Base-by-base conservation (phyloP, 2,113 vertebrate species). In the Semnornis frantzii region DNA sequence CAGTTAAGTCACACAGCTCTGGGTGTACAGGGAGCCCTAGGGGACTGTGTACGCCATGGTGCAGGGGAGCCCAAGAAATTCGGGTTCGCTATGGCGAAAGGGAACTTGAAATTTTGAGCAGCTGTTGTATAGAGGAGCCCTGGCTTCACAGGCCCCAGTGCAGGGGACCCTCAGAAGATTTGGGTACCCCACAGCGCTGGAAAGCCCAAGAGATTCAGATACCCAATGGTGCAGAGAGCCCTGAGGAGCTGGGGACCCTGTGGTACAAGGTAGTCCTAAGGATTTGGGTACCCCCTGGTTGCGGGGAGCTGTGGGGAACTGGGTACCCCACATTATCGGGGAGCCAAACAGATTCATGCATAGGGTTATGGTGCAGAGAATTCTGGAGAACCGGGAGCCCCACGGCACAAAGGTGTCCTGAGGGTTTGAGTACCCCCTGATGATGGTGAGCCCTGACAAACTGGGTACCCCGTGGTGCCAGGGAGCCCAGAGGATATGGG, bases 1-100 rank as follows among this genome's bases (percentile, higher is more conserved):
- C 5, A 1, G 6, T 10, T 0, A 2, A n/a, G 25, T 28, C 58
- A 4, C 0, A 1, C 5, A 13, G 44, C 8, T 64, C 28, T 31
- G 79, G 19, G 23, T 6, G 15, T 37, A 2, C 0, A 3, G 31
- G 25, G 48, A 65, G 2, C 18, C 59, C 5, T 14, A 8, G 63
- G 23, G 70, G 10, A 10, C 6, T 5, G 19, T 3, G 7, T 9
- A 6, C 18, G 16, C 50, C 15, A 0, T 5, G 50, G 33, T 24
- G 59, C 8, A 24, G 21, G 17, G 28, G 57, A n/a, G 57, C 28
- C 57, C 28, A 52, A 52, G 55, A 57, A 9, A 17, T 57, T 31
- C 10, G 16, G 28, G 59, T 34, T 34, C n/a, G 10, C 44, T 25
- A 0, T 3, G 3, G 31, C 9, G 20, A 62, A 62, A 33, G 8